These are phyloP conservation scores for Pogonus chalceus DNA, from an alignment of 1,140 invertebrate genomes.

Conservation along the genomic window DNA sequence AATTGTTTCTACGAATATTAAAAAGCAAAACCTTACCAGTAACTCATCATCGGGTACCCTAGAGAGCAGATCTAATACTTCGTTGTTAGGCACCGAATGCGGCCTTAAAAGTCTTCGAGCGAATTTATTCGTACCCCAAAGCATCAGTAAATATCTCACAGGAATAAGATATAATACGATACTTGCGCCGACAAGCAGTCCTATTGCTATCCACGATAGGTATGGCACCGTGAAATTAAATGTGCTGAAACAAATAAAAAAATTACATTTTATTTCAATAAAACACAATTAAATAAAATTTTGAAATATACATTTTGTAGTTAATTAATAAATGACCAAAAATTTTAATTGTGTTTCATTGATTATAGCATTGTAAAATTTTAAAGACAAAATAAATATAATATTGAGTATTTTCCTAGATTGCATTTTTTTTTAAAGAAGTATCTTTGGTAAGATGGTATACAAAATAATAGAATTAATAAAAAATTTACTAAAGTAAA, in stretches of 20 bases:
- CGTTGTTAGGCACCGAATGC: conserved; percentile 93
- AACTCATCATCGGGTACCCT: conserved; percentile 92
- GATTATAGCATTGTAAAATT: too few species aligned
- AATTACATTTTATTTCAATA: conserved; percentile 3
- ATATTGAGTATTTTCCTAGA: too few species aligned
- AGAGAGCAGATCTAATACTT: conserved; percentile 90
- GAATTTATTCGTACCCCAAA: conserved; percentile 91
- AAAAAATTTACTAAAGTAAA: too few species aligned
- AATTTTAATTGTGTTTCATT: too few species aligned
- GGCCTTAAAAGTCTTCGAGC: conserved; percentile 86
- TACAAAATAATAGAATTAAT: too few species aligned
- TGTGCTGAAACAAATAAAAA: conserved; percentile 52
- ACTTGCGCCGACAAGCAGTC: conserved; percentile 56
- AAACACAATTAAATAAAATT: too few species aligned
- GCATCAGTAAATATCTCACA: conserved; percentile 80
- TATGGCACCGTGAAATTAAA: conserved; percentile 97
- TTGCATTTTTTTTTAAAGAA: too few species aligned
- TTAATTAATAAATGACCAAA: too few species aligned
- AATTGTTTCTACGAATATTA: too few species aligned
- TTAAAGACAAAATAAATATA: too few species aligned
- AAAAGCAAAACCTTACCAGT: conserved; percentile 60
- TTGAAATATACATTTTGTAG: too few species aligned
- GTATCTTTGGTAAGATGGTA: too few species aligned
- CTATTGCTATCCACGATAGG: conserved; percentile 84
- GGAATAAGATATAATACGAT: conserved; percentile 85